phyloP scores from a whole-genome alignment of 2,797 vertebrate species.

The Liasis olivaceus region DNA sequence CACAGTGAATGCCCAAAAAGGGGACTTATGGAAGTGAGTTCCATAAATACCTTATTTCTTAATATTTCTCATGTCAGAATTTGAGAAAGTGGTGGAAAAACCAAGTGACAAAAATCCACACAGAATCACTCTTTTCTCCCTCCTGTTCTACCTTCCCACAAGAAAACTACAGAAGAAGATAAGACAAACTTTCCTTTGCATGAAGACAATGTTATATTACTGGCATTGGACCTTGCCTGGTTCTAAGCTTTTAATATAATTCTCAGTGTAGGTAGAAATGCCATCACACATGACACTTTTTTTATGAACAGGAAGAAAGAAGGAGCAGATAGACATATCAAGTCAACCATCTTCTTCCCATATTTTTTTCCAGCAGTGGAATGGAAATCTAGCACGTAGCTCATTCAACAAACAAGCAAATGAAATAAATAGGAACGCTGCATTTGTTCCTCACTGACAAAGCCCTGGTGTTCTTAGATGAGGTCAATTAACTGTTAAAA shows the following conservation, averaged over 20 bases:
- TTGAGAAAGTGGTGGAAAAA: background rate
- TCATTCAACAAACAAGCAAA: background rate
- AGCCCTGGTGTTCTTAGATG: background rate
- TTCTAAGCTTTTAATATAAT: background rate
- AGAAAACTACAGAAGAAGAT: background rate
- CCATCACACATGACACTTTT: background rate
- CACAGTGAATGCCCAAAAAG: conserved; percentile 45
- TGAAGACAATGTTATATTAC: background rate
- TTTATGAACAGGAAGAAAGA: background rate
- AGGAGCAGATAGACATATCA: background rate
- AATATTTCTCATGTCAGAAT: background rate
- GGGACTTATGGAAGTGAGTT: conserved; percentile 35
- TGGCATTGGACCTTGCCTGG: background rate
- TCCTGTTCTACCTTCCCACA: background rate
- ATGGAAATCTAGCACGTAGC: background rate
- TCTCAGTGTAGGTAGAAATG: background rate
- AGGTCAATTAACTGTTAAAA: background rate
- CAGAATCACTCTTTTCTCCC: background rate
- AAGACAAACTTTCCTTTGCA: background rate
- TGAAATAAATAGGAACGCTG: conserved; percentile 1
- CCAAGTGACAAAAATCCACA: background rate
- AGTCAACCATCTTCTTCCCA: background rate
- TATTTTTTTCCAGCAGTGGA: background rate
- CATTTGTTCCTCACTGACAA: background rate
- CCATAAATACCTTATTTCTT: conserved; percentile 58